These are phyloP conservation scores for Drosophila ohnishii DNA, from an alignment of 1,140 invertebrate genomes.

Conservation along the genomic window DNA sequence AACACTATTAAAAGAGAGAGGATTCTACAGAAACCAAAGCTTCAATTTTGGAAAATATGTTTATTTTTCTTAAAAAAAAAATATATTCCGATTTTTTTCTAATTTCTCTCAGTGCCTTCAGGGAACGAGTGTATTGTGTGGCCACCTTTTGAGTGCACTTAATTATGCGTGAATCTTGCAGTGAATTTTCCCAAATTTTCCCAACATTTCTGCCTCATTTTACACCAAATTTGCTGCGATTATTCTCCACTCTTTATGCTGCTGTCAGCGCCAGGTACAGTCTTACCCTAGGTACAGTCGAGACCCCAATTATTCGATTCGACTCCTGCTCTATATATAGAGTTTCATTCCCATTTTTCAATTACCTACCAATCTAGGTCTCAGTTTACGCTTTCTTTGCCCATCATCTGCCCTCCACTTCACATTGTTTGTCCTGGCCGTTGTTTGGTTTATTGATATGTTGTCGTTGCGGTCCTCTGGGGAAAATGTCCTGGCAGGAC, in stretches of 20 bases:
- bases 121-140: conserved; percentile 9
- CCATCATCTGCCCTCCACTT: conserved; percentile 20
- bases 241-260: conserved; percentile 51
- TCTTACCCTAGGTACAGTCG: conserved; percentile 55
- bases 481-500: conserved; percentile 49
- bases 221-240: conserved; percentile 67
- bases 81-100: too few relatives aligned
- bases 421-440: conserved; percentile 50
- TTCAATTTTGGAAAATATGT: background rate
- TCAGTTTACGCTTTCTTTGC: conserved; percentile 50
- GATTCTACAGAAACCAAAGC: too few relatives aligned
- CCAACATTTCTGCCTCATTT: conserved; percentile 63
- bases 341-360: conserved; percentile 69
- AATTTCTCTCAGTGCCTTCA: conserved; percentile 11
- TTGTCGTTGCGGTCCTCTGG: conserved; percentile 51
- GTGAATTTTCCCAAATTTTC: conserved; percentile 39
- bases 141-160: conserved; percentile 74
- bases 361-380: conserved; percentile 64
- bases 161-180: conserved; percentile 74
- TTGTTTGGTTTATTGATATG: conserved; percentile 78
- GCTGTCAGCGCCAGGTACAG: conserved; percentile 58
- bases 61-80: rapidly evolving
- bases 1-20: too few relatives aligned
- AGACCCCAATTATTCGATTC: conserved; percentile 32
- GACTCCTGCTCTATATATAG: conserved; percentile 28